Base-by-base conservation (phyloP, 2,113 vertebrate genomes). In the Urocolius indicus region DNA sequence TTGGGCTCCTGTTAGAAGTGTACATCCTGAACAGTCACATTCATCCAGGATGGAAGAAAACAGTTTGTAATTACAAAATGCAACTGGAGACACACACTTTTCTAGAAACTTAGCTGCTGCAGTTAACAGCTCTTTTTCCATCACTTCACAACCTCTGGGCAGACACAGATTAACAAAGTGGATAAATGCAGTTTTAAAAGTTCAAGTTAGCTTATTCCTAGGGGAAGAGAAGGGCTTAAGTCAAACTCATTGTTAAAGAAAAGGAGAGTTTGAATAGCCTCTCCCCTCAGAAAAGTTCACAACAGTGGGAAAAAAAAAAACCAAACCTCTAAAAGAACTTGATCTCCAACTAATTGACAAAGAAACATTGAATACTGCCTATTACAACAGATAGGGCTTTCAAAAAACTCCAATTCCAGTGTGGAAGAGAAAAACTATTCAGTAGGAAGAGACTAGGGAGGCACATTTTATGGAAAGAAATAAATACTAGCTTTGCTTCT, bases 11-110 rank as follows among this genome's bases (percentile, higher is more conserved):
- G 18, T 61, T 52, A 78, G 11, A 73, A 55, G 54, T 16, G 27
- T 29, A 2, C 49, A 58, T 16, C 23, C 16, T 48, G 45, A 75
- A 7, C 62, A 65, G 62, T 3, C 0, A 1, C 1, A 0, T 58
- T 84, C 55, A 27, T 65, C 49, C 17, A 52, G 26, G 14, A 24
- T 30, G 13, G 74, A 62, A 19, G 16, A 89, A 84, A 68, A 30
- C 6, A 27, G 27, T 11, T 38, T 45, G 24, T 68, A 38, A 74
- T 52, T n/a, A 34, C n/a, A 36, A 65, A 62, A 32, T 27, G 23
- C 36, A 84, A 27, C 14, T 26, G n/a, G 11, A 80, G 43, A 57
- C 27, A n/a, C 5, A 21, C 5, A 10, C 21, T 45, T 54, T n/a
- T 59, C n/a, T 30, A 54, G 41, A 30, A 72, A 24, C 17, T 21